These are phyloP conservation scores for Drepanosiphum platanoidis DNA, from an alignment of 2,888 invertebrate genomes.

Conservation along the genomic window DNA sequence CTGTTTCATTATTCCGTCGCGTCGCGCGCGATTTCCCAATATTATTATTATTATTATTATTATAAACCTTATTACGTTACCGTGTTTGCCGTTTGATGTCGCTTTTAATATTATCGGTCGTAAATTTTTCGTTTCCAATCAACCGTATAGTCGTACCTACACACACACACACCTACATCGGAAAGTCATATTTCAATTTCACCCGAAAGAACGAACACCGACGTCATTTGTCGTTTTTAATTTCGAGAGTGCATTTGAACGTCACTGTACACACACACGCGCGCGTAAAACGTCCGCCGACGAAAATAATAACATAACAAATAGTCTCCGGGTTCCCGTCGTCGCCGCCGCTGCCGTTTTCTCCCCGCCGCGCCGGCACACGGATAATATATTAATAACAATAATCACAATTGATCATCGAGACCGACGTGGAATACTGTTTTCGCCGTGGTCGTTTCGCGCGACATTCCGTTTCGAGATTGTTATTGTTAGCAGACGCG, in stretches of 20 bases:
- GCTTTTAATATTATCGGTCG: conserved; percentile 12
- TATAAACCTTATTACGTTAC: not conserved
- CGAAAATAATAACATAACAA: not conserved
- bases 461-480: too few species aligned
- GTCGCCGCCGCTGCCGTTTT: too few species aligned
- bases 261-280: not conserved
- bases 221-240: conserved; percentile 24
- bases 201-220: not conserved
- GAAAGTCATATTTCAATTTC: not conserved
- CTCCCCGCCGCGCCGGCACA: too few species aligned
- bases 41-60: too few species aligned
- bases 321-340: not conserved
- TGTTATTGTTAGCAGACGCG: too few species aligned
- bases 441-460: not conserved
- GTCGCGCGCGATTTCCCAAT: not conserved
- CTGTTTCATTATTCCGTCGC: not conserved
- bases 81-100: not conserved
- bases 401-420: conserved; percentile 12
- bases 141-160: too few species aligned
- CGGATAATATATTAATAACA: not conserved
- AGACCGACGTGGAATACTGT: conserved; percentile 1
- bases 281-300: not conserved
- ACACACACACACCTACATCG: not conserved
- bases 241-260: conserved; percentile 6
- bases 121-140: not conserved